Base-by-base conservation (phyloP, 2,888 invertebrate genomes). In the Oscheius sp. region DNA sequence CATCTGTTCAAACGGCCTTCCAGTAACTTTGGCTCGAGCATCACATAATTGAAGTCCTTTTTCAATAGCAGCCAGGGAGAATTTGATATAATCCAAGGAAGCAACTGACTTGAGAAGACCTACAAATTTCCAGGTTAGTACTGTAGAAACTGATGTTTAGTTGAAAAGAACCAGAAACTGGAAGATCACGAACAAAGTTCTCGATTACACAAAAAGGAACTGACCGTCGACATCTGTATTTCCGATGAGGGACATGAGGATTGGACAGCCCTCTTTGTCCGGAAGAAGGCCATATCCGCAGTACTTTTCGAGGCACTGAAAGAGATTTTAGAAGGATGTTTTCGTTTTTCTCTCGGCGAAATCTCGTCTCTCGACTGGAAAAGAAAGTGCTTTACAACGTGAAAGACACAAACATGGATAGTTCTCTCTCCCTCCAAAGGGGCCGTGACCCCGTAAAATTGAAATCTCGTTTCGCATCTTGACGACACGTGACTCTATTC, bases 11-110 rank as follows among this genome's bases (percentile, higher is more conserved):
- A 84, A 86, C 15, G 85, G 81, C n/a, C 78, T 73, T 23, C 83
- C 81, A 39, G 82, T 82, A 80, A 84, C 23, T 27, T 25, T 17
- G 45, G 86, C 84, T 23, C 82, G 73, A 53, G 80, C 72, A 29
- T 80, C 74, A 69, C 85, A 86, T 31, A 84, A 58, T 10, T 75
- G 69, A 69, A 86, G 70, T 33, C 86, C 86, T 61, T 82, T 82
- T 50, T 86, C 86, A 46, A 86, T 84, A 48, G 85, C 85, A 17
- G 80, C 79, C 72, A 86, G 74, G 12, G 84, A 85, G 75, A 82
- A 85, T 68, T 85, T 86, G 76, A 86, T 86, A 75, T 86, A 86
- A 68, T 86, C 86, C 33, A 81, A 70, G 17, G 86, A 83, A 31
- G 84, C 82, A 15, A 85, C 84, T 8, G 84, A 84, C 65, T 83